A percentile compares a stretch with the other conserved stretches of the same genome.
Evolutionary conservation across 2,113 vertebrate genomes (phyloP).

Genomic region (Corvus moneduloides): DNA sequence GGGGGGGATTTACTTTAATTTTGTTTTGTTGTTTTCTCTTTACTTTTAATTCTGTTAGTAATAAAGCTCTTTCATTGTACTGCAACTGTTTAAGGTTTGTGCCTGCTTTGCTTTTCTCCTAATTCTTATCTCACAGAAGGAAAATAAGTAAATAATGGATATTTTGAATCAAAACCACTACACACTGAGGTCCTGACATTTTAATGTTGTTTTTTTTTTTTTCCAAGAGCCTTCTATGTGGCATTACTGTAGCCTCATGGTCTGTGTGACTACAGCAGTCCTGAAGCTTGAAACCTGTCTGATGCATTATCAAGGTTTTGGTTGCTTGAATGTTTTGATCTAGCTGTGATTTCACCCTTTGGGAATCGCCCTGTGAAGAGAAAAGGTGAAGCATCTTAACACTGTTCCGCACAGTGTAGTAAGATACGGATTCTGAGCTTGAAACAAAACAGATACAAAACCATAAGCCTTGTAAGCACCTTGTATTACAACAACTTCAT

Average conservation of each 20-base stretch:
- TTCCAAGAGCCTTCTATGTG: not conserved
- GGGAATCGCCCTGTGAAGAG: not conserved
- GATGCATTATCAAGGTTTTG: not conserved
- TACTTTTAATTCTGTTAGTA: no score
- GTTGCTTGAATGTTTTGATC: not conserved
- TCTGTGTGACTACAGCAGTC: not conserved
- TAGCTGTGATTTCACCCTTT: not conserved
- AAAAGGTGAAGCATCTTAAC: not conserved
- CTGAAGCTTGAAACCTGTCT: not conserved
- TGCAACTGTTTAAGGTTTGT: no score
- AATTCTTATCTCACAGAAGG: no score
- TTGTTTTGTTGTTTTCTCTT: no score
- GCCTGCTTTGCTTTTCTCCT: no score
- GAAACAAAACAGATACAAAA: not conserved
- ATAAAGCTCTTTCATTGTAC: no score
- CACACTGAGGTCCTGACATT: not conserved
- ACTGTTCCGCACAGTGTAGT: not conserved
- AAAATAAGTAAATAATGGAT: no score
- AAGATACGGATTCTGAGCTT: not conserved
- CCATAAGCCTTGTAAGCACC: not conserved
- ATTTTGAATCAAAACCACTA: no score
- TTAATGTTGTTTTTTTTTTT: not conserved
- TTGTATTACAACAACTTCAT: not conserved
- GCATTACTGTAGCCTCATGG: not conserved
- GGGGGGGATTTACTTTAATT: no score